A percentile compares a stretch with the other conserved stretches of the same genome.
phyloP scores from a whole-genome alignment of 2,888 invertebrate genomes.

The Alentia gelatinosa region DNA sequence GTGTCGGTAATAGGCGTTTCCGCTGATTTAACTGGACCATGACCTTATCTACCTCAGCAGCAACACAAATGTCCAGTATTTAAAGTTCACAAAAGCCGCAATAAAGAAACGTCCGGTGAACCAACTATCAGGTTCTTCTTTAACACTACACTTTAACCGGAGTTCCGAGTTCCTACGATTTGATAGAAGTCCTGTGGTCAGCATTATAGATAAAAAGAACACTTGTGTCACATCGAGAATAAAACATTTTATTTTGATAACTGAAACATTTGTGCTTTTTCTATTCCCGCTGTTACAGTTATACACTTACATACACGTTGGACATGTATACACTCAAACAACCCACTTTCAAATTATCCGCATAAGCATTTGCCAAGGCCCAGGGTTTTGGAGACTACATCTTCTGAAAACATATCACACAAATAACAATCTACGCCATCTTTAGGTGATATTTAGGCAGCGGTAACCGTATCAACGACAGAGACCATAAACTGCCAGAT shows the following conservation, averaged over 20 bases:
- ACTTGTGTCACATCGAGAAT: slow-evolving; percentile 3
- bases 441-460: not conserved
- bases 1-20: not conserved
- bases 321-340: not conserved
- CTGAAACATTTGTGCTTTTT: slow-evolving; percentile 39
- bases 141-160: too few species aligned
- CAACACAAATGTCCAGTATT: not conserved
- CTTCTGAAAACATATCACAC: not conserved
- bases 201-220: not conserved
- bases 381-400: not conserved
- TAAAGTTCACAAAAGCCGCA: not conserved
- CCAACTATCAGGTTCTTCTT: not conserved
- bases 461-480: not conserved
- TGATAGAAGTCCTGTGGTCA: too few species aligned
- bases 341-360: slow-evolving; percentile 4
- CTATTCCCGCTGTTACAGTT: not conserved
- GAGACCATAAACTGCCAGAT: not conserved
- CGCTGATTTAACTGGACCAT: not conserved
- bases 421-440: not conserved
- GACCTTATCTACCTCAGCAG: not conserved
- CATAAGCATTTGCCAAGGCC: not conserved
- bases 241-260: slow-evolving; percentile 28
- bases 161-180: too few species aligned
- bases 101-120: not conserved
- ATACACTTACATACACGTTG: not conserved